Evolutionary conservation across 30 jellyfish, hydroid and myxozoan genomes (phyloP), one percentile per base, ranked within the genome.

Genomic region (Rhopilema esculentum): DNA sequence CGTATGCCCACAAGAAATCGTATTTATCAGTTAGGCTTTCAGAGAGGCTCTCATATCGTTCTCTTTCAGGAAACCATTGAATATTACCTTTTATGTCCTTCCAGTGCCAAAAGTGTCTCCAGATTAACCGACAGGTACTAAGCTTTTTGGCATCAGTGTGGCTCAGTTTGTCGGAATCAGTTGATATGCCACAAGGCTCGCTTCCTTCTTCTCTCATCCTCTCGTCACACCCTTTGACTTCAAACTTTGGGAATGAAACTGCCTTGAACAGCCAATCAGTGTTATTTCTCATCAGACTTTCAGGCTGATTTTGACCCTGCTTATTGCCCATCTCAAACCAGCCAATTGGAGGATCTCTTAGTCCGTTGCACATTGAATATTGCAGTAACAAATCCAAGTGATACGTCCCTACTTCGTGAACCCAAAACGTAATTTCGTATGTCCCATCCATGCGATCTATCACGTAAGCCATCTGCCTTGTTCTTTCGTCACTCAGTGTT

Each of bases 261-360:
- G 40, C 49, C 64, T 67, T 65, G 24, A 65, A 49, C 18, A 72
- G 53, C 28, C 0, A 67, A 31, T 53, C 77, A 18, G 32, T 67
- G 16, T 26, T 48, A 18, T 61, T 0, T 0, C 92, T 92, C 7
- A 89, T 84, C 17, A 30, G 19, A 1, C 82, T 73, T 2, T 65
- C 66, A 23, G 83, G 72, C 31, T 89, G 97, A 53, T 32, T 61
- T 9, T 81, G 78, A 19, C 97, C 97, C 23, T 69, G 89, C 72
- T 32, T 30, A 23, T 80, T 73, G 4, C 97, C 97, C 1, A 19
- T 71, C 57, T 30, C 72, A 30, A 89, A 89, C 97, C 97, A 89
- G 79, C 74, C 89, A 20, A 23, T 4, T 30, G 97, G 97, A 17
- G 97, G 97, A n/a, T 89, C 92, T 51, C 72, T 89, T 1, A 89